Base-by-base conservation (phyloP, 2,888 invertebrate genomes). In the Trachelus troglodyta region DNA sequence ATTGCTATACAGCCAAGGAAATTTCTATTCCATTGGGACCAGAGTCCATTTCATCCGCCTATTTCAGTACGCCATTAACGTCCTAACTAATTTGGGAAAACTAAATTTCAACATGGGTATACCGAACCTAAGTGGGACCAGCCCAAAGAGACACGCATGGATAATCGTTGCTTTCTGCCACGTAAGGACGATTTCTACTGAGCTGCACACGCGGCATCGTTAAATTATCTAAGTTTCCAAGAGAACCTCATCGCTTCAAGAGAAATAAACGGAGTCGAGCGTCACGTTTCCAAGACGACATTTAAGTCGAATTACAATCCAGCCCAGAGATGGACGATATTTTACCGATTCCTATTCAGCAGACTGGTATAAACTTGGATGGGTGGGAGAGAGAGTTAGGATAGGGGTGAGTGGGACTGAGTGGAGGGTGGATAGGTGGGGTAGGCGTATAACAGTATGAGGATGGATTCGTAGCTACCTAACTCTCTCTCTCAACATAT, bases 231-330 rank as follows among this genome's bases (percentile, higher is more conserved):
- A 56, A 56, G 56, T 56, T 56, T 56, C 23, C 56, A 56, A 9
- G 56, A 56, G 56, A 56, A 23, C 0, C 71, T 33, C 71, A 33
- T 71, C 33, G 71, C 71, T 15, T 71, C 71, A 0, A 23, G 71
- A 74, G 77, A 34, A 77, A 89, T 89, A 56, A 56, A 23, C 23
- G 86, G 87, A 88, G 86, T 89, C 86, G 84, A 84, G 85, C 87
- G 88, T 90, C 88, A 87, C 87, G 87, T 85, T 87, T 81, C 81
- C 84, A 83, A 78, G 83, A 84, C 87, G 88, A 84, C 87, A 85
- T 86, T 89, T 87, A 87, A 86, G 85, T 87, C 85, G 85, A 89
- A 89, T 89, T 89, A 87, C 89, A 89, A 87, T 86, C 86, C 85
- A 79, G 83, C 79, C 83, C 81, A 79, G 75, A 80, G 68, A 82